A percentile compares a stretch with the other conserved stretches of the same genome.
phyloP scores from a whole-genome alignment of 2,113 vertebrate species.

The Eretmochelys imbricata region DNA sequence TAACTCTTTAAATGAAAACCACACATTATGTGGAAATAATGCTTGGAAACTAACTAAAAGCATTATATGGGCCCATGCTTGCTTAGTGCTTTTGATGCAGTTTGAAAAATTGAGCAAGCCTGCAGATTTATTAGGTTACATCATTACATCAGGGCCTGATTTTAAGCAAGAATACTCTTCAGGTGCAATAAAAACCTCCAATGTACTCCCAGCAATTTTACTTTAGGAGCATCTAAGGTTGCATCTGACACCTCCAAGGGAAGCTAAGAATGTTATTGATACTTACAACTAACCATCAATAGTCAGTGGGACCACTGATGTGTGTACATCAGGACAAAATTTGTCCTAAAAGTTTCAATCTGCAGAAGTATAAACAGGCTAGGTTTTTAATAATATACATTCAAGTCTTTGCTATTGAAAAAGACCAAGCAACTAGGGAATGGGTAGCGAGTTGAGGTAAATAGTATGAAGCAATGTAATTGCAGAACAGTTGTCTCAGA shows the following conservation, averaged over 20 bases:
- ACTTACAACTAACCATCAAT: neutral
- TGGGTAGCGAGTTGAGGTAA: neutral
- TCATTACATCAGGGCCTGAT: conserved; percentile 15
- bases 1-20: neutral
- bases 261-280: neutral
- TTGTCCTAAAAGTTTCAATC: neutral
- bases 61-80: rapidly evolving
- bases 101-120: neutral
- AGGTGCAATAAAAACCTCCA: conserved; percentile 37
- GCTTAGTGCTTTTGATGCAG: neutral
- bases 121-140: conserved; percentile 13
- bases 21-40: neutral
- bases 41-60: neutral
- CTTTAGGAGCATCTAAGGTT: conserved; percentile 20
- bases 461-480: neutral
- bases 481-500: neutral
- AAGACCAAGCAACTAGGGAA: neutral
- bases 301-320: neutral
- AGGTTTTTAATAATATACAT: neutral
- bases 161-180: conserved; percentile 40
- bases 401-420: neutral
- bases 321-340: neutral
- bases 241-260: conserved; percentile 9
- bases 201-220: conserved; percentile 34
- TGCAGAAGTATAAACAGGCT: neutral